Percentiles rank a stretch among this genome's conserved stretches.
phyloP scores from a whole-genome alignment of 2,888 invertebrate genomes.

The Anaspis maculata region DNA sequence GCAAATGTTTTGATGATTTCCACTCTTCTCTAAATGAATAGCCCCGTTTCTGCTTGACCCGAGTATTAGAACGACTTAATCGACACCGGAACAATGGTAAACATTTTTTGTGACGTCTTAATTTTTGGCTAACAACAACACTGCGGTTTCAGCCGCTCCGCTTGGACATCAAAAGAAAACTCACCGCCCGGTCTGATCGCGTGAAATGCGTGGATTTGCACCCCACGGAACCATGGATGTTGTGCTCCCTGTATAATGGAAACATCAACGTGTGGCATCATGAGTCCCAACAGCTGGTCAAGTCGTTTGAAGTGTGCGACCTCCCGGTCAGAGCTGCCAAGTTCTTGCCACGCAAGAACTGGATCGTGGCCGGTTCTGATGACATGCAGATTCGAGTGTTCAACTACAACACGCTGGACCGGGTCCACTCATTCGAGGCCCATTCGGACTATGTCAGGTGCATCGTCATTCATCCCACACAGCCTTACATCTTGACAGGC shows the following conservation, averaged over 20 bases:
- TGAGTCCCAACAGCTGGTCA: conserved; percentile 85
- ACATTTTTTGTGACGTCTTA: too few relatives aligned
- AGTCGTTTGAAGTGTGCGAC: conserved; percentile 91
- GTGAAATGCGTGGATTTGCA: conserved; percentile 98
- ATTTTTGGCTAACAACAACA: too few relatives aligned
- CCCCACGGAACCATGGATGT: conserved; percentile 97
- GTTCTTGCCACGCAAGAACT: conserved; percentile 96
- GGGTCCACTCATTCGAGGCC: conserved; percentile 93
- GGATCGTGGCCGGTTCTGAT: conserved; percentile 97
- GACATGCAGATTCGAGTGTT: conserved; percentile 93
- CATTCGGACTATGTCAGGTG: conserved; percentile 97
- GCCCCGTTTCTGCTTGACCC: too few relatives aligned
- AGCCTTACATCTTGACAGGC: conserved; percentile 92
- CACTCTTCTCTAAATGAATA: too few relatives aligned
- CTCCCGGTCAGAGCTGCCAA: conserved; percentile 92
- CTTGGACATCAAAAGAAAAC: conserved; percentile 94
- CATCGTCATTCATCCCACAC: conserved; percentile 95
- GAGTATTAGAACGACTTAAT: too few relatives aligned
- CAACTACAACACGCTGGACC: conserved; percentile 97
- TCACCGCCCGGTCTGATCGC: conserved; percentile 95
- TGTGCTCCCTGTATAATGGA: conserved; percentile 96
- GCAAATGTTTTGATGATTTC: too few relatives aligned
- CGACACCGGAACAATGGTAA: too few relatives aligned
- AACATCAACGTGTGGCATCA: conserved; percentile 99
- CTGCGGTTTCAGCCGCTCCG: conserved; percentile 82